phyloP scores from a whole-genome alignment of 2,113 vertebrate genomes.

The Mastomys coucha region DNA sequence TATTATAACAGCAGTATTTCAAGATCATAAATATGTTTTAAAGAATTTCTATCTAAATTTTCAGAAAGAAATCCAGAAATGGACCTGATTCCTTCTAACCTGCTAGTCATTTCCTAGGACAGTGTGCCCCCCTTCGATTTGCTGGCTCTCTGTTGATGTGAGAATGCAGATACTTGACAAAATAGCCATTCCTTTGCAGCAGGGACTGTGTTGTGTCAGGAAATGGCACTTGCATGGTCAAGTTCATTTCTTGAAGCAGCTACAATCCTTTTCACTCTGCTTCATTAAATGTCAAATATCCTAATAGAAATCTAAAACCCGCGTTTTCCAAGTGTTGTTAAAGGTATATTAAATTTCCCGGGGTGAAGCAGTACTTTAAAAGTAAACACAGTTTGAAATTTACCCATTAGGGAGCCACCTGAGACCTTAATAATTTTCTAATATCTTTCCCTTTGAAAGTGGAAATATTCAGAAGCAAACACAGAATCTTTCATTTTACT shows the following conservation, averaged over 20 bases:
- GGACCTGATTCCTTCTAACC: neutral
- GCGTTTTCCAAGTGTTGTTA: neutral
- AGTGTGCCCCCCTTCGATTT: neutral
- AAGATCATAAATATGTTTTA: conserved; percentile 31
- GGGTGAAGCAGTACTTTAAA: neutral
- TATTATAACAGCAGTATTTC: neutral
- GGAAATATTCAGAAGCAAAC: neutral
- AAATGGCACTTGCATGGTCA: neutral
- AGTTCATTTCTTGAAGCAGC: neutral
- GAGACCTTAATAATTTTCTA: conserved; percentile 33
- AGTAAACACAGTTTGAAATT: conserved; percentile 39
- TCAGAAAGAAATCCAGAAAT: conserved; percentile 29
- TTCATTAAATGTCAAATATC: conserved; percentile 22
- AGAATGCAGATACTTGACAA: neutral
- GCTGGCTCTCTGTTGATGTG: neutral
- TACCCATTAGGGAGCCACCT: neutral
- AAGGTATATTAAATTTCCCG: neutral
- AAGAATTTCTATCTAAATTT: neutral
- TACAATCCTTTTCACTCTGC: conserved; percentile 15
- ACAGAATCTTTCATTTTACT: conserved; percentile 31
- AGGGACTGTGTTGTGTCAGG: neutral
- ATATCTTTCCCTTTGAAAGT: conserved; percentile 42
- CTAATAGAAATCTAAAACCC: conserved; percentile 14
- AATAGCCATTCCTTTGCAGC: neutral
- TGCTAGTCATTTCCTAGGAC: neutral